phyloP scores from a whole-genome alignment of 2,888 invertebrate genomes.

The Eilema caniola region DNA sequence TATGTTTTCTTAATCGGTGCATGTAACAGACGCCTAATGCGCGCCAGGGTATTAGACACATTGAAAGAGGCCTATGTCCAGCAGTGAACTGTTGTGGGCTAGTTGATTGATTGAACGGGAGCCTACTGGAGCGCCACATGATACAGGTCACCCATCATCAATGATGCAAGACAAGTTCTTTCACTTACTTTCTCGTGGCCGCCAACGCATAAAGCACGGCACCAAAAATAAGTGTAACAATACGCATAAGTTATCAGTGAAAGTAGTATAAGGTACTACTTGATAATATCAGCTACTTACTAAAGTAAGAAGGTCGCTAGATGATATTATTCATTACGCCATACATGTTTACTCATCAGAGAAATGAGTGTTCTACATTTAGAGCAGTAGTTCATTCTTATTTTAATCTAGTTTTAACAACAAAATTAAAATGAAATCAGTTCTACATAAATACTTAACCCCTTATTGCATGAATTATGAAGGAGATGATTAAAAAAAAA shows the following conservation, averaged over 20 bases:
- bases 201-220: not conserved
- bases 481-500: too few species aligned
- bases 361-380: not conserved
- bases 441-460: too few species aligned
- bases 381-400: not conserved
- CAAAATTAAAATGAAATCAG: not conserved
- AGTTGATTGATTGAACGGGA: too few species aligned
- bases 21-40: too few species aligned
- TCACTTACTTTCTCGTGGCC: not conserved
- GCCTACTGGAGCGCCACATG: not conserved
- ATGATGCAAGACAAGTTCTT: not conserved
- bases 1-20: too few species aligned
- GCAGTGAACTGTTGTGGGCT: too few species aligned
- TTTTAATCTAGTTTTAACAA: constrained; percentile 1
- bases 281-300: constrained; percentile 2
- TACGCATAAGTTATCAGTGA: constrained; percentile 7
- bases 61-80: too few species aligned
- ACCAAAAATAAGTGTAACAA: constrained; percentile 2
- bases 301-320: constrained; percentile 9
- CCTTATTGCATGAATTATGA: too few species aligned
- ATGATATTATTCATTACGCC: constrained; percentile 4
- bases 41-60: too few species aligned
- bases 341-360: not conserved
- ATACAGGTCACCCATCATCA: not conserved
- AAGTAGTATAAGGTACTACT: not conserved